Evolutionary conservation across 2,113 vertebrate genomes (phyloP), one percentile per base, ranked within the genome.

Genomic region (Quiscalus mexicanus): DNA sequence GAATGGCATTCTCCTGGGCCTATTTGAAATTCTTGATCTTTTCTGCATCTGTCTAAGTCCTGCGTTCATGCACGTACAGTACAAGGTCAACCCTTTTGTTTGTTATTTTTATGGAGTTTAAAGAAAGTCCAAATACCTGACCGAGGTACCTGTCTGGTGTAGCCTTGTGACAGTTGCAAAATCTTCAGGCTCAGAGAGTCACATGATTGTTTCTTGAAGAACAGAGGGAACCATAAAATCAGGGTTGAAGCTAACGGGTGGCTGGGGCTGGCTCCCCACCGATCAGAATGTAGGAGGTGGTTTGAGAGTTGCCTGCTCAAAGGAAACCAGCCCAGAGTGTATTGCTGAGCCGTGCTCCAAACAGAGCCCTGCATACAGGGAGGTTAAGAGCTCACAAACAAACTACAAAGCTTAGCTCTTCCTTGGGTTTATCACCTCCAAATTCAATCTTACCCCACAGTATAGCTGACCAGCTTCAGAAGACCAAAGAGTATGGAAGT

Each of bases 81-180:
- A 83, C 83, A 64, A 87, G 88, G 92, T 95, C 94, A 96, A 74
- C 52, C 92, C 53, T 91, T 95, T 93, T 93, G 91, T 95, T 95
- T 97, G 95, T 96, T 96, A 94, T 93, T 89, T 95, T 93, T 97
- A 95, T 94, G 95, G 96, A 96, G 93, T 97, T 97, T 97, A 97
- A 97, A 95, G 93, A 96, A 95, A 96, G 96, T 96, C 95, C 97
- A 97, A 97, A 97, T 97, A 97, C 93, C 94, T 97, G 96, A 97
- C 90, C 30, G 91, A 96, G 96, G 70, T 97, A 96, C 94, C 79
- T 97, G 96, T 96, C 96, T 95, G 85, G 95, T 93, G 83, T 93
- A 96, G 90, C 91, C 91, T 89, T 96, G 94, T 90, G 90, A 93
- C 89, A 95, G 90, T 96, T 97, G 96, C 95, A 97, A 96, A 93